A percentile compares a stretch with the other conserved stretches of the same genome.
These are phyloP conservation scores for Notarius lentiginosus DNA, from an alignment of 2,113 vertebrate genomes.

Conservation along the genomic window DNA sequence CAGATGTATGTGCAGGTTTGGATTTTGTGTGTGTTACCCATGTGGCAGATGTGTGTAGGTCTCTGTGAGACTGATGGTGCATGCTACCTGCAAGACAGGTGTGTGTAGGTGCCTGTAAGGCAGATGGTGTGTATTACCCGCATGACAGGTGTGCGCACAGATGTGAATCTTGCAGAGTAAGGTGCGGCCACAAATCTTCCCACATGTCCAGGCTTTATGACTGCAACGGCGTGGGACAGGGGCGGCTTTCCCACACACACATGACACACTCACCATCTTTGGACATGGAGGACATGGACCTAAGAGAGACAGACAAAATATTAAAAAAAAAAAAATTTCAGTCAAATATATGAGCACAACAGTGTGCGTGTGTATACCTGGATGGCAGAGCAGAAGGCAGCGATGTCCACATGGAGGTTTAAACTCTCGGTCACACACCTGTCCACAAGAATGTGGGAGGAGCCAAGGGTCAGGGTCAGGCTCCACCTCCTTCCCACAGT, in stretches of 20 bases:
- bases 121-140: constrained; percentile 69
- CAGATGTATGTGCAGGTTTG: constrained; percentile 64
- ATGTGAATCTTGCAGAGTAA: constrained; percentile 85
- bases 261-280: constrained; percentile 88
- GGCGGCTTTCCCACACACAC: constrained; percentile 85
- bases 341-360: neutral
- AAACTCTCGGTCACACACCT: constrained; percentile 86
- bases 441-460: constrained; percentile 95
- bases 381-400: constrained; percentile 95
- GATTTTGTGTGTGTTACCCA: constrained; percentile 71
- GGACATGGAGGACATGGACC: constrained; percentile 95
- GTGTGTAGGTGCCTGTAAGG: constrained; percentile 60
- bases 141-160: constrained; percentile 79
- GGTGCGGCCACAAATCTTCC: constrained; percentile 71
- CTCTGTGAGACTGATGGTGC: constrained; percentile 54
- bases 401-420: constrained; percentile 90
- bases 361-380: constrained; percentile 72
- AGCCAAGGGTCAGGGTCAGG: constrained; percentile 90
- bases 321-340: neutral
- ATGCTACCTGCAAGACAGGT: constrained; percentile 74
- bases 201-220: constrained; percentile 89
- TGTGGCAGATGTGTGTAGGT: constrained; percentile 72
- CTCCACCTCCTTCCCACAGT: constrained; percentile 92
- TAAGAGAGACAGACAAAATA: constrained; percentile 56
- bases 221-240: constrained; percentile 90